phyloP scores from a whole-genome alignment of 1,140 invertebrate species.

The Elymnias hypermnestra region DNA sequence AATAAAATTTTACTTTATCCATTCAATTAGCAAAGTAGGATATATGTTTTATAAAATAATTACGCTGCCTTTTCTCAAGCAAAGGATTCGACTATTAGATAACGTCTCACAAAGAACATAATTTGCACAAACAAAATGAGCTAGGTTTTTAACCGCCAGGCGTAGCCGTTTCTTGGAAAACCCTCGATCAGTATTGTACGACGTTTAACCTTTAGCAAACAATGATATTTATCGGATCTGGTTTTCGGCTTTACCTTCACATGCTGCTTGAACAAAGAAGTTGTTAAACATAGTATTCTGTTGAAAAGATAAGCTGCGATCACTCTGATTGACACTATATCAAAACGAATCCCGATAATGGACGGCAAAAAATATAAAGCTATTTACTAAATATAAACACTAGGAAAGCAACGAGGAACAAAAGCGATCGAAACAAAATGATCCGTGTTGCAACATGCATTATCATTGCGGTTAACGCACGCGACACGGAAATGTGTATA shows the following conservation, averaged over 20 bases:
- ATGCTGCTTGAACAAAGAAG: not conserved
- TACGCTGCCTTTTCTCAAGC: not conserved
- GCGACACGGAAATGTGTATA: slow-evolving; percentile 25
- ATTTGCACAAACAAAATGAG: slow-evolving; percentile 2
- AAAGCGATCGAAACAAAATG: slow-evolving; percentile 7
- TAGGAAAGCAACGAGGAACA: slow-evolving; percentile 14
- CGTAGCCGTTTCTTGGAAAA: slow-evolving; percentile 2
- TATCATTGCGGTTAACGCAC: slow-evolving; percentile 21
- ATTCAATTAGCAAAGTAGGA: too few relatives aligned
- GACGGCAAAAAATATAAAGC: slow-evolving; percentile 11
- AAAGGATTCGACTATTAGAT: slow-evolving; percentile 1
- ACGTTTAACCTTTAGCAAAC: slow-evolving; percentile 8
- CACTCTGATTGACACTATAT: slow-evolving; percentile 12
- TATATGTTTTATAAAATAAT: not conserved
- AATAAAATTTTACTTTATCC: too few relatives aligned
- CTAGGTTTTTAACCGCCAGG: not conserved
- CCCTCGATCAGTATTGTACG: slow-evolving; percentile 1
- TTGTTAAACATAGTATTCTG: slow-evolving; percentile 1
- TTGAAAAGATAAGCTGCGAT: slow-evolving; percentile 10
- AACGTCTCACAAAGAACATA: not conserved
- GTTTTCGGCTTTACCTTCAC: slow-evolving; percentile 4
- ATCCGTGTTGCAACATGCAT: slow-evolving; percentile 20
- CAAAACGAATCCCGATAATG: slow-evolving; percentile 5
- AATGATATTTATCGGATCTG: slow-evolving; percentile 9
- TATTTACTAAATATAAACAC: slow-evolving; percentile 1